Evolutionary conservation across 2,797 vertebrate species (phyloP), one percentile per base, ranked within the genome.

Genomic region (Lacerta agilis): DNA sequence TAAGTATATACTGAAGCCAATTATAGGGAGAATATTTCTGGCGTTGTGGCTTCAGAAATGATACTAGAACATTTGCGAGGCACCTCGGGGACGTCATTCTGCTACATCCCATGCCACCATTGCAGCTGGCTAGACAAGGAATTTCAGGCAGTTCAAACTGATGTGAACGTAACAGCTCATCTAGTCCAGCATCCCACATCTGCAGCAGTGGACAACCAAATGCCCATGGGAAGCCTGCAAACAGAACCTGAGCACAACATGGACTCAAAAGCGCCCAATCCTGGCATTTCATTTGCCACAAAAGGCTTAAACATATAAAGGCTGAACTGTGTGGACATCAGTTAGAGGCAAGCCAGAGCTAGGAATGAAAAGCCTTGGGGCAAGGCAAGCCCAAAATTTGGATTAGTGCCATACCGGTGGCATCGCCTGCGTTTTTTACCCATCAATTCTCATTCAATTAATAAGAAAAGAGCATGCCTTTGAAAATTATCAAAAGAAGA

Each of bases 1-100:
- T 92, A 91, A 95, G 92, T 91, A 88, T 95, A 93, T 86, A 92
- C 86, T 89, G 90, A 94, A 94, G 94, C 94, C 93, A 96, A 96
- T 92, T 94, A 94, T 93, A 89, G 83, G 72, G 72, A 87, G 92
- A 95, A 94, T 83, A 91, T 86, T 93, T 86, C 61, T 87, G 92
- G 71, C 1, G 0, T 91, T 72, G 80, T 79, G 86, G 45, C 92
- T 93, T 91, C 86, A 90, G 79, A 88, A 86, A 92, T 82, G 8
- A 58, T 93, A 90, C 93, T 91, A 94, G 93, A 92, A 36, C 18
- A 18, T 33, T 79, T 64, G 33, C 45, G 25, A 85, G 41, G 41
- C 15, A 55, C 17, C 9, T 8, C 17, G 38, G 58, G 33, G 20
- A 3, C 8, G 25, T 11, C 33, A 15, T 69, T 76, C 76, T 15